Evolutionary conservation across 2,113 vertebrate species (phyloP), one percentile per base, ranked within the genome.

Genomic region (Eretmochelys imbricata): DNA sequence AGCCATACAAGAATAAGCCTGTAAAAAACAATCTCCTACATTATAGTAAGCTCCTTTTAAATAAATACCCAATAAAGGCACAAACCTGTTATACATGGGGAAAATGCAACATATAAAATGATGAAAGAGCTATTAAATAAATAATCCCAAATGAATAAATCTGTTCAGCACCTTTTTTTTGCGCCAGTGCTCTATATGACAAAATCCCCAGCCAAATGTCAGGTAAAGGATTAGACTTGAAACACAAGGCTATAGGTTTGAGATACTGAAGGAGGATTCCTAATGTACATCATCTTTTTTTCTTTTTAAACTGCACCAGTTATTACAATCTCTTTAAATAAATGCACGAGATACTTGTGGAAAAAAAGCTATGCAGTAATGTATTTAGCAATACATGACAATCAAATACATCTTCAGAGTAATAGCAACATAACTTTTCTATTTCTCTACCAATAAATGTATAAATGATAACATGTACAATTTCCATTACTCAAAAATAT

Each of bases 401-500:
- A 75, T 95, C 90, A 94, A 81, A 89, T 79, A 97, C 92, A 96
- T 38, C 89, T 93, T 54, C 93, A 82, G 91, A 93, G 79, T 93
- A 91, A 87, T 13, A 97, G 93, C 90, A 89, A 97, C 90, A 69
- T 91, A 95, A 86, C 55, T 80, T 93, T 88, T 93, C 91, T 97
- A 75, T 93, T 85, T 6, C 90, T 93, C 94, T 91, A 93, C 35
- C 82, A 84, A 82, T 89, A 97, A 91, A 97, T 65, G 95, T 97
- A 97, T 88, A 94, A 96, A 97, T 91, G 95, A 89, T 89, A 97
- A 95, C 95, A 96, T 76, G 90, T 97, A 97, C 97, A 97, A 83
- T 90, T 97, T 95, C 92, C 95, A 96, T 98, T 95, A 94, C 96
- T 97, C 93, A 98, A 98, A 98, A 98, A 98, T 98, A 98, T 84